A percentile compares a stretch with the other conserved stretches of the same genome.
These are phyloP conservation scores for Bungarus multicinctus DNA, from an alignment of 2,113 vertebrate genomes.

Conservation along the genomic window DNA sequence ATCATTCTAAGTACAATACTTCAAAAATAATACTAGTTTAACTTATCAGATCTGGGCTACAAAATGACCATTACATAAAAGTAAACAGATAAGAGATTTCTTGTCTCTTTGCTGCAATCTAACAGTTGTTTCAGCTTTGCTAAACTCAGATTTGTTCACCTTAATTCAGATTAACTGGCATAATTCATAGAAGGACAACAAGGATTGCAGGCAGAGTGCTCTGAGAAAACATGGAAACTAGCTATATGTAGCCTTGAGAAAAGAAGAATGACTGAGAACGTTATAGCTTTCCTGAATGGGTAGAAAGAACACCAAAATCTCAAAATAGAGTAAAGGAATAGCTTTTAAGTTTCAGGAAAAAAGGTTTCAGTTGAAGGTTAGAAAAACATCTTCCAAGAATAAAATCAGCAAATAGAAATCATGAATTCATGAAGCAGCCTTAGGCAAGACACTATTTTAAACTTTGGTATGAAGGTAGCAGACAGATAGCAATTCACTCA, in stretches of 20 bases:
- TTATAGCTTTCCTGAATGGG: not conserved
- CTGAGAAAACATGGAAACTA: not conserved
- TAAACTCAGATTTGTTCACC: not conserved
- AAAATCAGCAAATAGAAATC: not conserved
- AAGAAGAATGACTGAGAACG: not conserved
- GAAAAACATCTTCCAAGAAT: not conserved
- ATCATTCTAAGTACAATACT: not conserved
- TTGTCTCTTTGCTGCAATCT: not conserved
- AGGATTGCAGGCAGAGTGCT: not conserved
- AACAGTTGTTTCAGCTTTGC: not conserved
- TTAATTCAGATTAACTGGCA: not conserved
- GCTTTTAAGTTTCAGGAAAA: not conserved
- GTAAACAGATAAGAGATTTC: not conserved
- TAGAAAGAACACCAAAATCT: not conserved
- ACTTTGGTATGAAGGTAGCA: not conserved
- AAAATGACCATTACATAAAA: not conserved
- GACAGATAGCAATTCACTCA: not conserved
- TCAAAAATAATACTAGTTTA: not conserved
- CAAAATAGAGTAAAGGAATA: not conserved
- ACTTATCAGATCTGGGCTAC: not conserved
- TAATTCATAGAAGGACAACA: not conserved
- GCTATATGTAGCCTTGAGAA: not conserved
- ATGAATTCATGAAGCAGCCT: not conserved
- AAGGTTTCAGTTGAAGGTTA: not conserved
- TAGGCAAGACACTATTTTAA: not conserved